Base-by-base conservation (phyloP, 2,888 invertebrate species). In the Cataglyphis albicans region DNA sequence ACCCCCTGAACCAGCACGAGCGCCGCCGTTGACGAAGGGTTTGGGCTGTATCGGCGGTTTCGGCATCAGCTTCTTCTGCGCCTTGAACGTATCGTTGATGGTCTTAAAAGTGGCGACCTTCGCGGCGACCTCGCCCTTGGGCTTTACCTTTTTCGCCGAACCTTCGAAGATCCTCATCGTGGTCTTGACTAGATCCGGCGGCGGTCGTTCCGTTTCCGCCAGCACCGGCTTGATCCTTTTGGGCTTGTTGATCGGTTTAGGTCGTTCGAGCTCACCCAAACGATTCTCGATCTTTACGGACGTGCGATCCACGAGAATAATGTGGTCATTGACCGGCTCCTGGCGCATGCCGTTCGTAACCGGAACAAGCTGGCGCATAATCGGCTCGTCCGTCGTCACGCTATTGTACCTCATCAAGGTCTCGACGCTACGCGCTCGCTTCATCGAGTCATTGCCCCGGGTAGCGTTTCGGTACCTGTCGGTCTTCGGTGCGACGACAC, bases 151-250 rank as follows among this genome's bases (percentile, higher is more conserved):
- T 90, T 94, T 90, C 91, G 95, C 91, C 86, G 95, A 84, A 94
- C 85, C 95, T 94, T 98, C 98, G 95, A 98, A 98, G 92, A 98
- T 97, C 92, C 97, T 96, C 86, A 98, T 96, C 18, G 98, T 97
- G 84, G 98, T 97, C 91, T 97, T 98, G 84, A 98, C 98, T 88
- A 98, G 96, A 95, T 98, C 98, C 0, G 97, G 97, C 25, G 98
- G 98, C 1, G 98, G 98, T 70, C 98, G 96, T 92, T 98, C 98
- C 18, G 96, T 96, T 88, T 97, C 97, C 90, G 96, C 96, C 91
- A 97, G 95, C 67, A 97, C 95, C 1, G 96, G 97, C 88, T 95
- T 96, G 89, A 96, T 96, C 91, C 96, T 96, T 91, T 97, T 96
- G 88, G 96, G 96, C 93, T 95, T 95, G 90, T 96, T 96, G 59